Base-by-base conservation (phyloP, 2,797 vertebrate genomes). In the Macrochelys suwanniensis region DNA sequence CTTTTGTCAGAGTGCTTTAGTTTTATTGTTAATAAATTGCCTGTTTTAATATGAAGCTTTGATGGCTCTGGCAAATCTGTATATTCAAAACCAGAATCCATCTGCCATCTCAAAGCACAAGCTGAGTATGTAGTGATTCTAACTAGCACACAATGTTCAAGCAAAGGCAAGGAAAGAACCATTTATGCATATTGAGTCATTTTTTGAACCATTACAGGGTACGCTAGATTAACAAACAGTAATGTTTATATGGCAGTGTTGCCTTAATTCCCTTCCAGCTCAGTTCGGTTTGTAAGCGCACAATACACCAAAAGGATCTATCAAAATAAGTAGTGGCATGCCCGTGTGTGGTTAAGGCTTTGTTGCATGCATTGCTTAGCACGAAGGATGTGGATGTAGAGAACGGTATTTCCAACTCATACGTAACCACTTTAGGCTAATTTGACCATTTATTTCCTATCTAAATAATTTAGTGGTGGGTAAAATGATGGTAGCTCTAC, bases 271-370 rank as follows among this genome's bases (percentile, higher is more conserved):
- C 1, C 12, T 76, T 76, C 71, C 25, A 47, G 42, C 42, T 76
- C 25, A 28, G 26, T 76, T 15, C 17, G 33, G 45, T 80, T 61
- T n/a, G 74, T 76, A 6, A 68, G 33, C 31, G 49, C 1, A 2
- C n/a, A 23, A 65, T 6, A 51, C 31, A 51, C 26, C 31, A 37
- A 6, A 47, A 4, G 86, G 11, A 50, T 56, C 82, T 80, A 8
- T 2, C 5, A 2, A 8, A 2, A 68, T 23, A 45, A 19, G 0
- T 1, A 42, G 53, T 16, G 3, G 23, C 3, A 4, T 11, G 71
- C 9, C 2, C 15, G 3, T 31, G 19, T 61, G n/a, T 21, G 50
- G 3, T 33, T 4, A 0, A 6, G 6, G n/a, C 26, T 1, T 45
- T 8, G 0, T 13, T 21, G 2, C 5, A 2, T 51, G 57, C 51